A percentile compares a stretch with the other conserved stretches of the same genome.
Conservation (phyloP, 2,113 vertebrate species). For the Eublepharis macularius region DNA sequence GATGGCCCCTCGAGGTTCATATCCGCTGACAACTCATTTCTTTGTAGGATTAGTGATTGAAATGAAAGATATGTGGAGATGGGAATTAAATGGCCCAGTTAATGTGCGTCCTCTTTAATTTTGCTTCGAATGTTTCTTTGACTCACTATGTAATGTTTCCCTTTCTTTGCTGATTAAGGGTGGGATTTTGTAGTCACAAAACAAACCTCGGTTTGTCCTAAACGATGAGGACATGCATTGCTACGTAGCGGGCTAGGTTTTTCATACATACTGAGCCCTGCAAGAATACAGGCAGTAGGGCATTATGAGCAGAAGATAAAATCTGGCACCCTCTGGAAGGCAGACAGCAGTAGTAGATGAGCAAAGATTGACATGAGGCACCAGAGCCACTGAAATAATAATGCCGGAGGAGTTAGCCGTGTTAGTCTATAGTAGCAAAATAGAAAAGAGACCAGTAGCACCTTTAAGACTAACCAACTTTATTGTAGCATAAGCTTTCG, state of each 20-base stretch:
- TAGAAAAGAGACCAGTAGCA: no score
- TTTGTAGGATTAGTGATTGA: slow-evolving; percentile 30
- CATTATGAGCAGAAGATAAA: no score
- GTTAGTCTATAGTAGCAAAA: no score
- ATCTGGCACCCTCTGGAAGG: no score
- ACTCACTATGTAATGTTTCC: background rate
- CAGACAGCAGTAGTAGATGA: no score
- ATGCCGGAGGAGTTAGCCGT: no score
- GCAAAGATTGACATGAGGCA: no score
- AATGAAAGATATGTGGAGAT: slow-evolving; percentile 24
- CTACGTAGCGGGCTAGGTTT: background rate
- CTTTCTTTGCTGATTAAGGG: background rate
- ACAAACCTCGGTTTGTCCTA: background rate
- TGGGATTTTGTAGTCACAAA: background rate
- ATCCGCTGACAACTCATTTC: slow-evolving; percentile 51
- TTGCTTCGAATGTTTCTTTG: slow-evolving; percentile 21
- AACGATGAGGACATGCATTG: background rate
- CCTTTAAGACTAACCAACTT: no score
- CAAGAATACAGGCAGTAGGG: no score
- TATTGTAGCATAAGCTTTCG: no score
- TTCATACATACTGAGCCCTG: no score
- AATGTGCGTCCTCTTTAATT: slow-evolving; percentile 14
- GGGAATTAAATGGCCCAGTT: slow-evolving; percentile 10
- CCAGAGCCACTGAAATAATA: no score
- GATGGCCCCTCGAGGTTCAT: slow-evolving; percentile 53